Base-by-base conservation (phyloP, 2,113 vertebrate genomes). In the Dasyornis broadbenti region DNA sequence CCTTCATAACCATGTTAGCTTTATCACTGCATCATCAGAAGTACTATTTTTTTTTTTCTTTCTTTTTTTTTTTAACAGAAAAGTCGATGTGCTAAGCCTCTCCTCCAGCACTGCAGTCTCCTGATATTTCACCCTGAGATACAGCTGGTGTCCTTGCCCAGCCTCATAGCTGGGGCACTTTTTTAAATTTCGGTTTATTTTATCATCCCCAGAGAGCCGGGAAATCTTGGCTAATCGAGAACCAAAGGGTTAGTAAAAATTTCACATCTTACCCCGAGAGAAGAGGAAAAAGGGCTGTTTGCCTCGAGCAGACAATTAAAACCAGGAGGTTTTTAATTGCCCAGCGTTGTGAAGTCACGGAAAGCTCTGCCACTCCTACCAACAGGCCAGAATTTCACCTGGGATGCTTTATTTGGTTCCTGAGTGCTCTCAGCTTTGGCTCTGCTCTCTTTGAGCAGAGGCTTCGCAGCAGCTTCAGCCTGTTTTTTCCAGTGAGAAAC, bases 51-150 rank as follows among this genome's bases (percentile, higher is more conserved):
- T 90, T 94, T 66, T 35, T 75, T 94, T 85, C 87, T 96, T 92
- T 90, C 92, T 66, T 35, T 75, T 94, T 93, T 91, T 94, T 88
- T 52, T 53, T 2, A 91, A 79, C 54, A 94, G 96, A 95, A 97
- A 97, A 96, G 91, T 97, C 71, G 39, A 91, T 97, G 91, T 94
- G 94, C 90, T 97, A 97, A 97, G 92, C 92, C 95, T 97, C 87
- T 97, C 93, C 96, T 97, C 82, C 96, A 97, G 97, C 95, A 96
- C 31, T 15, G 93, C 97, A 96, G 89, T 80, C 93, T 95, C 80
- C 86, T 59, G 7, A 10, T 97, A 97, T 97, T 95, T 89, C 94
- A 96, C 72, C 71, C 94, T 68, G 85, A 96, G 88, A 96, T 57
- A 26, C 82, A 61, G 81, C 66, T 57, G 87, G 57, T 53, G 61